Evolutionary conservation across 2,888 invertebrate species (phyloP).

Genomic region (Tenodera sinensis): DNA sequence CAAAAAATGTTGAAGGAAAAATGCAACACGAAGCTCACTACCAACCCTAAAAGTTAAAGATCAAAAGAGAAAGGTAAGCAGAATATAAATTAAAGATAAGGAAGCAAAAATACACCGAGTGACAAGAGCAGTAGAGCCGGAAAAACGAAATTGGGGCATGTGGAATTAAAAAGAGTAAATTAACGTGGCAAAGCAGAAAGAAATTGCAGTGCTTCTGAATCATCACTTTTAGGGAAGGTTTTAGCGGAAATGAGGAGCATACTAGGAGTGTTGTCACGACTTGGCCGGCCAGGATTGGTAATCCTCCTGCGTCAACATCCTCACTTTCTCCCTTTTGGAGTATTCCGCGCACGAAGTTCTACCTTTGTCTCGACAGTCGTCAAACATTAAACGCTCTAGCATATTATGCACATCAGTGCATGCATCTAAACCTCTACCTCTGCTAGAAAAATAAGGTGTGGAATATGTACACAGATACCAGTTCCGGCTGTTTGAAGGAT

Average conservation of each 20-base stretch:
- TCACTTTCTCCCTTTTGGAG: neutral
- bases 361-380: neutral
- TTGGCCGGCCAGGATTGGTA: neutral
- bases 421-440: neutral
- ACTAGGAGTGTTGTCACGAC: neutral
- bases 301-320: neutral
- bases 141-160: neutral
- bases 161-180: neutral
- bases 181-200: neutral
- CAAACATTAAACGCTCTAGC: neutral
- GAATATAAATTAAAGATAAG: neutral
- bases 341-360: neutral
- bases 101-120: neutral
- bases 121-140: too few species aligned
- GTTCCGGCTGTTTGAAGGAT: neutral
- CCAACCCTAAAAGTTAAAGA: too few species aligned
- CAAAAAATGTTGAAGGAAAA: too few species aligned
- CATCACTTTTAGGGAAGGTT: neutral
- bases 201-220: neutral
- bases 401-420: neutral
- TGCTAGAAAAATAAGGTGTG: neutral
- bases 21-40: too few species aligned
- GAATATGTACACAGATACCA: neutral
- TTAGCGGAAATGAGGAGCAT: neutral
- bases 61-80: neutral